Conservation (phyloP, 2,888 invertebrate genomes). For the Protodeltote pygarga region DNA sequence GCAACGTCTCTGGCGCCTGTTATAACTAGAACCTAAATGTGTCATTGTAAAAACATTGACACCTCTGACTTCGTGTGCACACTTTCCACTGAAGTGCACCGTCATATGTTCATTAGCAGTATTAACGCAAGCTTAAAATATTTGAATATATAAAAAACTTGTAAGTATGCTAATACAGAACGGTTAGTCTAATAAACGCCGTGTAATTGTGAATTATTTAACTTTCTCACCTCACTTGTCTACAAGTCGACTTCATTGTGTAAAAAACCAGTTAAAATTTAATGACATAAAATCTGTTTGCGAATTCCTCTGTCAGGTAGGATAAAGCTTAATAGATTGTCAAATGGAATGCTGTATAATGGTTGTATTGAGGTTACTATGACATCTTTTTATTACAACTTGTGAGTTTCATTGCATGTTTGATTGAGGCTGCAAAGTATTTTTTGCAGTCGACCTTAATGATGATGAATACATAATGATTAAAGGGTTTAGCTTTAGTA, state of each 20-base stretch:
- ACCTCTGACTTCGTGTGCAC: constrained; percentile 23
- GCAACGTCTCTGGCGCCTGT: no score
- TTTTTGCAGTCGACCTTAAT: no score
- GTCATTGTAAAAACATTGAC: constrained; percentile 26
- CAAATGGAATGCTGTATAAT: constrained; percentile 37
- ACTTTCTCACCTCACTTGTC: constrained; percentile 56
- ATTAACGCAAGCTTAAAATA: constrained; percentile 25
- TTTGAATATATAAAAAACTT: constrained; percentile 42
- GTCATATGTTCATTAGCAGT: constrained; percentile 35
- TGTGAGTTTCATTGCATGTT: constrained; percentile 11
- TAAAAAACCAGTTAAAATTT: constrained; percentile 25
- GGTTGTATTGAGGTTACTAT: constrained; percentile 52
- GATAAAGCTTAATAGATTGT: constrained; percentile 46
- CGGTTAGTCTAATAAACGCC: constrained; percentile 36
- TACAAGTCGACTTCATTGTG: constrained; percentile 50
- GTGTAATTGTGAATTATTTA: constrained; percentile 52
- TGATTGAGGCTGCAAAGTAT: no score
- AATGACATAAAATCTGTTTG: constrained; percentile 8
- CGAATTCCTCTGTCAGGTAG: constrained; percentile 18
- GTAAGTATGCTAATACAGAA: constrained; percentile 41
- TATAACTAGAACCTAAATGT: no score
- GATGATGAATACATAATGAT: no score
- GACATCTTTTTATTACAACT: constrained; percentile 41
- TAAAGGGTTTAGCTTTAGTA: no score
- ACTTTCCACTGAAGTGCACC: constrained; percentile 32